Evolutionary conservation across 2,888 invertebrate genomes (phyloP).

Genomic region (Platycheirus albimanus): DNA sequence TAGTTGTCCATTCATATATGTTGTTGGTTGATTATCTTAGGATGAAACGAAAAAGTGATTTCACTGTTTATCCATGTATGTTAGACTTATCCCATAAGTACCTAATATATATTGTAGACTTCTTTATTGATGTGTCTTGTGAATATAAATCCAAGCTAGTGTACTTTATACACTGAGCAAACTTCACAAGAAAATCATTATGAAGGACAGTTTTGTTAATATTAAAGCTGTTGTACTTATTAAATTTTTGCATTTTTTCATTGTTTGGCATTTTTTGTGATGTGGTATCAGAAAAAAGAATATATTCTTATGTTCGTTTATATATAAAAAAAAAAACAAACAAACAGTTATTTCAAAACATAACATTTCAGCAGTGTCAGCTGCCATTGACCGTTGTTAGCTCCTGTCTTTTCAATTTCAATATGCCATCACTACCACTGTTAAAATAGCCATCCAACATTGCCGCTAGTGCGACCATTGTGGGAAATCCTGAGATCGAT

Average conservation of each 20-base stretch:
- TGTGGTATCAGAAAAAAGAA: not conserved
- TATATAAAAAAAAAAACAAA: not conserved
- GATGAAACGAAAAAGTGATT: constrained; percentile 10
- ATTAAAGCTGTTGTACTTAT: not conserved
- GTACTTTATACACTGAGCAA: too few species aligned
- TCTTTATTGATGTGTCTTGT: too few species aligned
- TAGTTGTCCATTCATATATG: constrained; percentile 81
- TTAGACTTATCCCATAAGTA: too few species aligned
- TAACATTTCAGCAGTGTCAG: constrained; percentile 68
- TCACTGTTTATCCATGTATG: not conserved
- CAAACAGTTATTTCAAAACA: constrained; percentile 30
- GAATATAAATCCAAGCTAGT: too few species aligned
- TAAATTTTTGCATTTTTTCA: not conserved
- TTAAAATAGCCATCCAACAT: constrained; percentile 37
- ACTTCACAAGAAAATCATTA: not conserved
- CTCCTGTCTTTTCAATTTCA: constrained; percentile 33
- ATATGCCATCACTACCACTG: constrained; percentile 25
- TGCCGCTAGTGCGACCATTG: constrained; percentile 51
- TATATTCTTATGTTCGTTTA: not conserved
- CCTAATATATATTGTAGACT: too few species aligned
- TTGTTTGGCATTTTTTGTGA: not conserved
- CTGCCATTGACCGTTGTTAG: constrained; percentile 70
- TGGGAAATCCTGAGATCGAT: constrained; percentile 53
- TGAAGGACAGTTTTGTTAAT: not conserved
- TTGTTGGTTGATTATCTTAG: constrained; percentile 42